Evolutionary conservation across 2,113 vertebrate species (phyloP).

Genomic region (Columba livia): DNA sequence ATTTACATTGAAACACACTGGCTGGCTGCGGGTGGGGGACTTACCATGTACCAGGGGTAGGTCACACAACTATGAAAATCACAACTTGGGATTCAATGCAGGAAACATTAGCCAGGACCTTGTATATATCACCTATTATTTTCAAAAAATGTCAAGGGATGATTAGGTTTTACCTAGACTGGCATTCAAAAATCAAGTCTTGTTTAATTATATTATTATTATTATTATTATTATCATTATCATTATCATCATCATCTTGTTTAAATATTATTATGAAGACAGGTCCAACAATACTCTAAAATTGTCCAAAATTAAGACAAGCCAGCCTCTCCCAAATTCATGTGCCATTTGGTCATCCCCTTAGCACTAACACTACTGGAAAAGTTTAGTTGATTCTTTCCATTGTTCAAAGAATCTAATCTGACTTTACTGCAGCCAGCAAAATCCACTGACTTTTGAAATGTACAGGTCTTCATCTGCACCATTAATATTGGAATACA

Average conservation of each 20-base stretch:
- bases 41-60: not conserved
- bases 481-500: not conserved
- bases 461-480: not conserved
- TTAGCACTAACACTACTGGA: not conserved
- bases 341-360: fast-evolving
- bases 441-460: not conserved
- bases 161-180: not conserved
- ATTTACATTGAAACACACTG: not conserved
- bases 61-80: not conserved
- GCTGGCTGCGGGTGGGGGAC: not conserved
- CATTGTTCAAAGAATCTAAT: not conserved
- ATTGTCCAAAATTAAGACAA: not conserved
- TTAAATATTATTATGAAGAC: not conserved
- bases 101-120: not conserved
- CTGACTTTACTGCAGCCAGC: not conserved
- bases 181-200: not conserved
- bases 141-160: not conserved
- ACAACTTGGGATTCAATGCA: not conserved
- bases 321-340: not conserved
- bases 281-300: not conserved
- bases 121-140: not conserved
- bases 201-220: no score
- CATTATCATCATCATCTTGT: no score
- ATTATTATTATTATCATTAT: no score
- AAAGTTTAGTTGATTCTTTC: not conserved